A percentile compares a stretch with the other conserved stretches of the same genome.
phyloP scores from a whole-genome alignment of 2,888 invertebrate species.

The Latrodectus hesperus region DNA sequence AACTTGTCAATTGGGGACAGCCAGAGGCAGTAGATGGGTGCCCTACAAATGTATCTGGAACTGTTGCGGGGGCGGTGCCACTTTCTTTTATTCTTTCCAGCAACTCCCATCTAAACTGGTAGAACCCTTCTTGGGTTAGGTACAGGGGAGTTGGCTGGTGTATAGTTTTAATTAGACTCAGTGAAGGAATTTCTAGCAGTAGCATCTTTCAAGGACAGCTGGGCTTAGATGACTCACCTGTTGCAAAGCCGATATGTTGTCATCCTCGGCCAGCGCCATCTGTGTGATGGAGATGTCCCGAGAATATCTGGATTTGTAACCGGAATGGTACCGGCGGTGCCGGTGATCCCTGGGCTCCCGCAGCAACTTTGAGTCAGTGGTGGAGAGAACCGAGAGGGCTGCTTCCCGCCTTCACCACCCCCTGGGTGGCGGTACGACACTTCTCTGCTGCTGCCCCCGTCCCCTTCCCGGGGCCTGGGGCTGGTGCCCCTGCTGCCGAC shows the following conservation, averaged over 20 bases:
- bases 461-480: constrained; percentile 43
- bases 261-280: constrained; percentile 94
- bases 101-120: too few species aligned
- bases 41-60: too few species aligned
- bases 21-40: too few species aligned
- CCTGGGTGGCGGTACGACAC: constrained; percentile 36
- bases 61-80: too few species aligned
- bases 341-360: constrained; percentile 70
- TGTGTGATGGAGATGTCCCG: constrained; percentile 90
- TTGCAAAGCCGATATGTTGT: constrained; percentile 90
- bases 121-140: too few species aligned
- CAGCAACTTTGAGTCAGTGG: constrained; percentile 67
- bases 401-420: constrained; percentile 21
- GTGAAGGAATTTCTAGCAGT: too few species aligned
- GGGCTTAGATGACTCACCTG: constrained; percentile 76
- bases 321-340: constrained; percentile 71
- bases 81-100: too few species aligned
- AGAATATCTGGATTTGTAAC: constrained; percentile 68
- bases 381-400: constrained; percentile 66
- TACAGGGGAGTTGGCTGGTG: too few species aligned
- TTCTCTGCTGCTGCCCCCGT: constrained; percentile 52
- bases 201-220: too few species aligned
- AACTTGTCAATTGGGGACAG: too few species aligned
- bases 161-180: too few species aligned
- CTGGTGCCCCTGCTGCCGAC: constrained; percentile 47